phyloP scores from a whole-genome alignment of 35 echinoderm and acorn worm species.

The Nesometra sesokonis region DNA sequence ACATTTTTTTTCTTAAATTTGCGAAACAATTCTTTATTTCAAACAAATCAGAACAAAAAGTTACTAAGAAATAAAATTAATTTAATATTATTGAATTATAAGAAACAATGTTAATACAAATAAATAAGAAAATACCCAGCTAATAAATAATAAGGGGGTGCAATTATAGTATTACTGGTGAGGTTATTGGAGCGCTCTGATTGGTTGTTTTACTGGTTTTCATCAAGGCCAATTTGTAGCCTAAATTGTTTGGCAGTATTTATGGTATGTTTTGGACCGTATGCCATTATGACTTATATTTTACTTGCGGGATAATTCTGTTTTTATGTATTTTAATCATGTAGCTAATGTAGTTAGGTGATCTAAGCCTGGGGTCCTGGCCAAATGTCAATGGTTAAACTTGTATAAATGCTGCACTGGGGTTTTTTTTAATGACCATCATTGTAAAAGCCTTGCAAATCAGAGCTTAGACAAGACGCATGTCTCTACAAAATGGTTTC shows the following conservation, averaged over 20 bases:
- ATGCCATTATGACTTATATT: background rate
- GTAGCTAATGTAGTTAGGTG: background rate
- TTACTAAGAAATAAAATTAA: too few species aligned
- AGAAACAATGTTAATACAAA: too few species aligned
- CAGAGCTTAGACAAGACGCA: too few species aligned
- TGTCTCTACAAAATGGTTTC: too few species aligned
- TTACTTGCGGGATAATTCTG: background rate
- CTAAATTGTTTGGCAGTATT: background rate
- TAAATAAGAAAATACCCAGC: too few species aligned
- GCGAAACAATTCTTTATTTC: too few species aligned
- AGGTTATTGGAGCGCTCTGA: background rate
- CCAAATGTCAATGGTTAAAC: background rate
- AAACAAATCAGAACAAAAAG: too few species aligned
- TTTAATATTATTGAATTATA: too few species aligned
- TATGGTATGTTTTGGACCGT: background rate
- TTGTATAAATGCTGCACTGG: background rate
- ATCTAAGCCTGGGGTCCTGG: background rate
- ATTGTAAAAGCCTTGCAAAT: too few species aligned
- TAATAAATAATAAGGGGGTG: background rate
- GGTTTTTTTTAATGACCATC: background rate
- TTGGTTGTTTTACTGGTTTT: background rate
- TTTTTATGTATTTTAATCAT: background rate
- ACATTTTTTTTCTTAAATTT: too few species aligned
- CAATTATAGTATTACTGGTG: background rate
- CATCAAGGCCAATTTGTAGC: background rate